Conservation (phyloP, 2,113 vertebrate genomes). For the Tamias sibiricus region DNA sequence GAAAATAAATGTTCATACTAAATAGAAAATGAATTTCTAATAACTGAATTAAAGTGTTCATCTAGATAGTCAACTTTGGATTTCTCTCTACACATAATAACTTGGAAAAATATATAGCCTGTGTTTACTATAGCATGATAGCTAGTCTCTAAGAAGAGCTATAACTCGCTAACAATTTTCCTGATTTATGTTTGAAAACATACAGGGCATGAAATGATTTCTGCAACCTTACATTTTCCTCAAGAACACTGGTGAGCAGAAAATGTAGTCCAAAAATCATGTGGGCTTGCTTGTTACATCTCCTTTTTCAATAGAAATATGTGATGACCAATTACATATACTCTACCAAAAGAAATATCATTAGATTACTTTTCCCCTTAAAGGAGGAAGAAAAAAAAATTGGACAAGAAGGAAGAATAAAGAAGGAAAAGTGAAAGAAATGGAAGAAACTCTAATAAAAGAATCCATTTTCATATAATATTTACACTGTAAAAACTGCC, state of each 20-base stretch:
- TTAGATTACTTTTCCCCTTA: slow-evolving; percentile 83
- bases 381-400: slow-evolving; percentile 26
- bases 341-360: slow-evolving; percentile 76
- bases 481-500: slow-evolving; percentile 73
- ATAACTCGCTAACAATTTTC: slow-evolving; percentile 90
- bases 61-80: slow-evolving; percentile 83
- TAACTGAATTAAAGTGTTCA: slow-evolving; percentile 84
- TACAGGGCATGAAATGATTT: slow-evolving; percentile 91
- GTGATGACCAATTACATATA: slow-evolving; percentile 86
- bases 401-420: not conserved
- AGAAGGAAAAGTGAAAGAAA: not conserved
- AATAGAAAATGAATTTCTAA: slow-evolving; percentile 85
- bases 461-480: slow-evolving; percentile 25
- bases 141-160: slow-evolving; percentile 88
- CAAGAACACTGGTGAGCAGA: slow-evolving; percentile 86
- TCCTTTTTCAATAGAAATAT: slow-evolving; percentile 87
- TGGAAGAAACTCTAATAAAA: not conserved
- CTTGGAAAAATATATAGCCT: slow-evolving; percentile 87
- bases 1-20: slow-evolving; percentile 76
- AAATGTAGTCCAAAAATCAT: slow-evolving; percentile 87
- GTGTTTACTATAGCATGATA: slow-evolving; percentile 86
- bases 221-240: slow-evolving; percentile 90
- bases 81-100: slow-evolving; percentile 86
- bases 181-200: slow-evolving; percentile 92
- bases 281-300: slow-evolving; percentile 85